A percentile compares a stretch with the other conserved stretches of the same genome.
Conservation (phyloP, 2,113 vertebrate species). For the Callipepla californica region DNA sequence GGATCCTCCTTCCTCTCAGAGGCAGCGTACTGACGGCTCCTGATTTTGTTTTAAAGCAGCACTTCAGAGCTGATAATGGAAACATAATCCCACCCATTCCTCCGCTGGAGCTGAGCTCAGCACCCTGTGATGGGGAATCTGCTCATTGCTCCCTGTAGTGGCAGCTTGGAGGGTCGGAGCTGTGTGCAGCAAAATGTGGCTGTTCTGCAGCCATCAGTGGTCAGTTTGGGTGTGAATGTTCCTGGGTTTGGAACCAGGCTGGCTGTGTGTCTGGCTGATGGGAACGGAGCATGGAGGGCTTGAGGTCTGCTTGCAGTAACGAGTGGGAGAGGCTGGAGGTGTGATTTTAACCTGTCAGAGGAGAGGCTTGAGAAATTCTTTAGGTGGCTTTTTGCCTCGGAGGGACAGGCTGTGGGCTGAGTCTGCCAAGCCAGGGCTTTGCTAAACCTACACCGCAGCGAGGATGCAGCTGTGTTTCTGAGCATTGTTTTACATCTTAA, state of each 20-base stretch:
- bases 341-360: background rate
- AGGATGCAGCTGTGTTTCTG: background rate
- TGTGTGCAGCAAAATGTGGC: background rate
- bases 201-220: background rate
- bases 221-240: background rate
- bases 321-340: background rate
- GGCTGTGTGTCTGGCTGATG: background rate
- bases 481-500: background rate
- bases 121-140: conserved; percentile 41
- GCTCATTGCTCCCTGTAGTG: background rate
- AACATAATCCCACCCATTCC: conserved; percentile 24
- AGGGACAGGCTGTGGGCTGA: background rate
- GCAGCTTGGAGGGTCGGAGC: background rate
- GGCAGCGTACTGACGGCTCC: background rate
- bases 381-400: background rate
- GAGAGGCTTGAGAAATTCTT: background rate
- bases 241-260: background rate
- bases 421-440: background rate
- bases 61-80: conserved; percentile 23
- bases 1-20: conserved; percentile 22
- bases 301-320: background rate
- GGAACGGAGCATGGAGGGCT: accelerated
- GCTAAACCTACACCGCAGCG: background rate
- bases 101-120: conserved; percentile 24
- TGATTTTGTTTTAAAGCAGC: conserved; percentile 56